Base-by-base conservation (phyloP, 2,888 invertebrate genomes). In the Amitus sp. region DNA sequence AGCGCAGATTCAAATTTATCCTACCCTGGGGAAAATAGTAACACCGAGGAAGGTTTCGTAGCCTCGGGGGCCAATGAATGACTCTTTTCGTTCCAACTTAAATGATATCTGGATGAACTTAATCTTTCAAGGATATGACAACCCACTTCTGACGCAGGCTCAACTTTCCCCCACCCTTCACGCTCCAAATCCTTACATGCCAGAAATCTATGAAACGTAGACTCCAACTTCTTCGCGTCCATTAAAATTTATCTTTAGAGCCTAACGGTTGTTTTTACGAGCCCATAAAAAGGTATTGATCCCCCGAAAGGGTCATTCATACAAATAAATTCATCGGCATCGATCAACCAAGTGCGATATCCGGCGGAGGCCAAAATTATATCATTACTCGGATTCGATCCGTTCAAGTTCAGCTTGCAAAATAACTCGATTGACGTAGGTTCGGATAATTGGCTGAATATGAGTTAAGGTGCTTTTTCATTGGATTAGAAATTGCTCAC, bases 261-360 rank as follows among this genome's bases (percentile, higher is more conserved):
- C 39, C 7, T 39, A 39, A 15, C 39, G 23, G 23, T 23, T 23
- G 4, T 10, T 15, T 15, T 39, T 13, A 39, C 7, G 39, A 13
- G 15, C 39, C 15, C 39, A 7, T 39, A 7, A 39, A 39, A 34
- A 39, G 15, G 7, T 39, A 39, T 39, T 39, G 39, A 39, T 39
- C 15, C 15, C 13, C 39, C 39, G 6, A 39, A 39, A 7, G 39
- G 39, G 39, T 13, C 15, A 39, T 39, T 13, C 2, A 39, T 5
- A 39, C 2, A 23, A 23, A 23, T n/a, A n/a, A n/a, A n/a, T n/a
- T n/a, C n/a, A n/a, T 7, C 23, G 7, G 23, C 3, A 23, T 7
- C 7, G 4, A 23, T 23, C 23, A 23, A 23, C 7, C 3, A 23
- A 5, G 23, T 23, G 3, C 7, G 23, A 23, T 23, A 23, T 23